phyloP scores from a whole-genome alignment of 2,888 invertebrate species.

The Melinopterus prodromus region DNA sequence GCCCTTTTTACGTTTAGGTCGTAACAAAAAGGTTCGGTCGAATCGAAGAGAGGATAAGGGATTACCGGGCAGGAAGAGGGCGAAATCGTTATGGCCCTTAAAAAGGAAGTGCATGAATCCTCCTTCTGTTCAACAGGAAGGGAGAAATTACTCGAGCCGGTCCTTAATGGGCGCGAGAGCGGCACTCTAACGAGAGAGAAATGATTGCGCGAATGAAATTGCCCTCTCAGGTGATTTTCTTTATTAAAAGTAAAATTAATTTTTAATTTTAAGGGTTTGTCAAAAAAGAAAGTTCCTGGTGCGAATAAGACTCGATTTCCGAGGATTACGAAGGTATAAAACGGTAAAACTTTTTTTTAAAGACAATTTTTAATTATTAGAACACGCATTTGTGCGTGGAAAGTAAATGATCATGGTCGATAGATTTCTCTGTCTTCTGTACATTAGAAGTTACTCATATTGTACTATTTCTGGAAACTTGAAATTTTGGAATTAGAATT shows the following conservation, averaged over 20 bases:
- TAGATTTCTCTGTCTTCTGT: too few relatives aligned
- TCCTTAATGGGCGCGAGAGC: background rate
- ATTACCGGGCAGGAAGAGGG: background rate
- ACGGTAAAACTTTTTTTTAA: too few relatives aligned
- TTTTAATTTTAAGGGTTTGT: background rate
- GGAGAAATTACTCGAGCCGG: background rate
- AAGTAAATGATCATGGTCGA: too few relatives aligned
- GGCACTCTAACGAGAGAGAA: background rate
- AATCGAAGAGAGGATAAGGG: conserved; percentile 4
- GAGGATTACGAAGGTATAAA: too few relatives aligned
- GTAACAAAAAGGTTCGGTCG: background rate
- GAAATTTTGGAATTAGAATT: too few relatives aligned
- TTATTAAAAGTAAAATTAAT: background rate
- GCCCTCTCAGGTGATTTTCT: conserved; percentile 4
- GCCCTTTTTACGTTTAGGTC: background rate
- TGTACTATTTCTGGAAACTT: too few relatives aligned
- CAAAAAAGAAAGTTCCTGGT: too few relatives aligned
- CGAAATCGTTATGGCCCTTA: background rate
- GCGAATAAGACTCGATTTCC: too few relatives aligned
- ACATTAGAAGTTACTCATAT: too few relatives aligned
- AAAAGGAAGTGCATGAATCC: conserved; percentile 4
- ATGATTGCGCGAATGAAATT: background rate
- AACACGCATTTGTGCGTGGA: too few relatives aligned
- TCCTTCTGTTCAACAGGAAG: conserved; percentile 4
- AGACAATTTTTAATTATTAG: too few relatives aligned